These are phyloP conservation scores for Cossypha heuglini DNA, from an alignment of 2,797 vertebrate genomes.

Conservation along the genomic window DNA sequence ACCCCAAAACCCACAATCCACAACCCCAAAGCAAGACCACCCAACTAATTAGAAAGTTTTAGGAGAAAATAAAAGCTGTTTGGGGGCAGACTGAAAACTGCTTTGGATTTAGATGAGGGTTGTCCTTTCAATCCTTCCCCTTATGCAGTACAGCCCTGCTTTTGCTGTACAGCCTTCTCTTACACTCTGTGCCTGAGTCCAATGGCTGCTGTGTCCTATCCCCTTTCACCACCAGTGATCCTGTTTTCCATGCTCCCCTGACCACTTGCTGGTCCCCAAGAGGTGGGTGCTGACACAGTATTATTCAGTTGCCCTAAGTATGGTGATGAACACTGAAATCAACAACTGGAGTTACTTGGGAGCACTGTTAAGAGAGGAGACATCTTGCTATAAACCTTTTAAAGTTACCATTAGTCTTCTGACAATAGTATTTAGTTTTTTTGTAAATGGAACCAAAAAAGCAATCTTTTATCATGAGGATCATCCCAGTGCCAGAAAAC, in stretches of 20 bases:
- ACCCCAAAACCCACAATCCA: background rate
- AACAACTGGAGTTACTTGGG: background rate
- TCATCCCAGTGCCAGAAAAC: background rate
- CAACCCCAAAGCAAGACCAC: background rate
- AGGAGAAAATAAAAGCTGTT: background rate
- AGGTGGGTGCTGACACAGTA: background rate
- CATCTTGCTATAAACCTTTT: background rate
- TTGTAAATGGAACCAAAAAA: background rate
- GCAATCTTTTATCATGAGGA: background rate
- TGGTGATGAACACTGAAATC: background rate
- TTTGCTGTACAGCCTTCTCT: background rate
- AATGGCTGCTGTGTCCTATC: background rate
- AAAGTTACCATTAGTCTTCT: background rate
- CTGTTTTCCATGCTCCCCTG: background rate
- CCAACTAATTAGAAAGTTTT: background rate
- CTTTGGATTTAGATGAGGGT: background rate
- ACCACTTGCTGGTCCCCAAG: background rate
- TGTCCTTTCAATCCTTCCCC: background rate
- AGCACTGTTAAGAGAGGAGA: background rate
- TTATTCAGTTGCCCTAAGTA: background rate
- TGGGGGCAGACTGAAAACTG: background rate
- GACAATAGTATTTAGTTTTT: background rate
- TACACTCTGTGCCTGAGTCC: background rate
- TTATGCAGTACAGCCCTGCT: background rate
- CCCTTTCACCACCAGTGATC: background rate